phyloP scores from a whole-genome alignment of 2,797 vertebrate genomes.

The Otolemur crassicaudatus region DNA sequence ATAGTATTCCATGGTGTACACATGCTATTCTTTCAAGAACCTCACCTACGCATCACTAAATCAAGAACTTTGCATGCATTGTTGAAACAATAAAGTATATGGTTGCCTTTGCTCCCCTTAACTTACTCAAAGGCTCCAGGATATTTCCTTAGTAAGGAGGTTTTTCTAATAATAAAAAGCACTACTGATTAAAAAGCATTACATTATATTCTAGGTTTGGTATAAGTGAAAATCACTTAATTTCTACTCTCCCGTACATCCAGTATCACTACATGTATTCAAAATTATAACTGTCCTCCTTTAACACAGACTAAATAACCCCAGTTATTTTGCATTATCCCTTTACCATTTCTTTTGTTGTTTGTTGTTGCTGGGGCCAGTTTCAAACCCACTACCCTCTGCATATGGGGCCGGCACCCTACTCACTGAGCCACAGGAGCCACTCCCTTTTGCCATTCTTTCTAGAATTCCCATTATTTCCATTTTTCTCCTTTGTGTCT shows the following conservation, averaged over 20 bases:
- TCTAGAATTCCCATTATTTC: not conserved
- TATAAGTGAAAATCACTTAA: not conserved
- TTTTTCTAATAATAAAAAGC: constrained; percentile 20
- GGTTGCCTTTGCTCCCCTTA: not conserved
- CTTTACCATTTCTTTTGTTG: not conserved
- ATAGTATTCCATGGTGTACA: no score
- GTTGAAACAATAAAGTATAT: not conserved
- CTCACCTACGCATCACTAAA: not conserved
- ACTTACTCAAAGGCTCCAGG: not conserved
- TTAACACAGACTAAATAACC: not conserved
- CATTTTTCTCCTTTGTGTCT: not conserved
- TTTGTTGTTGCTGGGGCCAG: no score
- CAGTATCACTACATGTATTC: not conserved
- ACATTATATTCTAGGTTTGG: not conserved
- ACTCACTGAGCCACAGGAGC: no score
- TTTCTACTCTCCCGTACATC: not conserved
- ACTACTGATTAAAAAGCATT: not conserved
- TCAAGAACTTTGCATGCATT: not conserved
- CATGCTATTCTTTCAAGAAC: not conserved
- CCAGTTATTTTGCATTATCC: not conserved
- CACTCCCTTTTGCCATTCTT: not conserved
- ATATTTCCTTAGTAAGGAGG: not conserved
- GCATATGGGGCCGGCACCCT: no score
- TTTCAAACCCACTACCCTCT: no score
- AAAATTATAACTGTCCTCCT: not conserved